Base-by-base conservation (phyloP, 2,797 vertebrate species). In the Acipenser transmontanus region DNA sequence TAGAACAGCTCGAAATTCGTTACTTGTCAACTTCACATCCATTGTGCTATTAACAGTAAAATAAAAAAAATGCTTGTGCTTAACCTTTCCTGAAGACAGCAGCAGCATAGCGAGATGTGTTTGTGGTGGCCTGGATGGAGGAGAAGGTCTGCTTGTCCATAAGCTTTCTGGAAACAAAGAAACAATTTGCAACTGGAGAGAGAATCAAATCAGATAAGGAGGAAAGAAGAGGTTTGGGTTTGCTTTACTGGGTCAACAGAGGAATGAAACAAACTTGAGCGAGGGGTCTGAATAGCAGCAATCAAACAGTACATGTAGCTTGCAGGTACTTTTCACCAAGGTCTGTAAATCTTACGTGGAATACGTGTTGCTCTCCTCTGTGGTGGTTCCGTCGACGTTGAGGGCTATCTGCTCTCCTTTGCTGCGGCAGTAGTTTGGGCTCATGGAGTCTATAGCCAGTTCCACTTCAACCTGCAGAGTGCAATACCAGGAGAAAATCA, bases 341-440 rank as follows among this genome's bases (percentile, higher is more conserved):
- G 34, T 34, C 34, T 34, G 34, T 34, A 34, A 34, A 34, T 91
- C 94, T 59, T 86, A 99, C 97, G 81, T 80, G 65, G 94, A 93
- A 70, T 93, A 99, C 0, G 94, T 96, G 85, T 81, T 98, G 54
- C 85, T 90, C 75, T 99, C 96, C 0, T 98, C 96, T 0, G 85
- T 81, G 1, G 85, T 78, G 0, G 92, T 85, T 8, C 97, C 97
- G 0, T 99, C 97, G 66, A 99, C 97, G 0, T 99, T 99, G 70
- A 99, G 85, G 0, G 97, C 96, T 0, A 99, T 99, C 82, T 99
- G 97, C 69, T 99, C 97, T 69, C 97, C 97, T 85, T 97, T 99
- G 80, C 97, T 99, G 76, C 93, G 93, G 71, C 95, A 96, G 77
- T 99, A 99, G 83, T 98, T 99, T 3, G 97, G 94, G 72, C 94